Evolutionary conservation across 2,113 vertebrate genomes (phyloP).

Genomic region (Electrona antarctica): DNA sequence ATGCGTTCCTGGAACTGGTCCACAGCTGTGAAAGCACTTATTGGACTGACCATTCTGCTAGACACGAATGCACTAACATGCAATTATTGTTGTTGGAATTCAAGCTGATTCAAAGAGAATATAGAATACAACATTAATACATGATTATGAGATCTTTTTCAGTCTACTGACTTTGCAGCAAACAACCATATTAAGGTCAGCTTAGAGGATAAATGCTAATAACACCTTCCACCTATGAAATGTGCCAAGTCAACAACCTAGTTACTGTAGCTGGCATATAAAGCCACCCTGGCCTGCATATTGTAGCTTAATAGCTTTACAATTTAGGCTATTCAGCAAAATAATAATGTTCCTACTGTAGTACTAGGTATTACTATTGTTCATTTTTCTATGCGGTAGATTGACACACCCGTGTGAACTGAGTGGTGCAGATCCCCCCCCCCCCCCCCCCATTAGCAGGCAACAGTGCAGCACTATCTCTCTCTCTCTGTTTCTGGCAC

Average conservation of each 20-base stretch:
- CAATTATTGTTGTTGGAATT: slow-evolving; percentile 8
- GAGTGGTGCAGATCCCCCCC: too few relatives aligned
- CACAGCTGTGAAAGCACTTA: slow-evolving; percentile 50
- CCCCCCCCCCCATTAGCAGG: too few relatives aligned
- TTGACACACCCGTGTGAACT: too few relatives aligned
- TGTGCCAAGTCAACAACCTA: background rate
- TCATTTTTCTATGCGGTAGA: too few relatives aligned
- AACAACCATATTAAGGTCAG: background rate
- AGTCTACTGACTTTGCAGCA: background rate
- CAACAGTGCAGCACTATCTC: too few relatives aligned
- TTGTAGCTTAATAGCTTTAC: background rate
- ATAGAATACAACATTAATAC: background rate
- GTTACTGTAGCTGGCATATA: background rate
- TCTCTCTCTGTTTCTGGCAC: too few relatives aligned
- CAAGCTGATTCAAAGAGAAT: slow-evolving; percentile 24
- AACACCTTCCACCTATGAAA: background rate
- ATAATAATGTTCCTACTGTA: too few relatives aligned
- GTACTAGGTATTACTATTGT: too few relatives aligned
- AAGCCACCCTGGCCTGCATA: background rate
- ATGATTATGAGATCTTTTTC: background rate
- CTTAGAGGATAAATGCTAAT: background rate
- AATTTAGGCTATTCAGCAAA: background rate
- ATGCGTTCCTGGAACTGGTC: slow-evolving; percentile 37
- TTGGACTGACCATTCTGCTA: slow-evolving; percentile 13
- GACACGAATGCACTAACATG: background rate